Evolutionary conservation across 2,888 invertebrate species (phyloP).

Genomic region (Lasioglossum lativentre): DNA sequence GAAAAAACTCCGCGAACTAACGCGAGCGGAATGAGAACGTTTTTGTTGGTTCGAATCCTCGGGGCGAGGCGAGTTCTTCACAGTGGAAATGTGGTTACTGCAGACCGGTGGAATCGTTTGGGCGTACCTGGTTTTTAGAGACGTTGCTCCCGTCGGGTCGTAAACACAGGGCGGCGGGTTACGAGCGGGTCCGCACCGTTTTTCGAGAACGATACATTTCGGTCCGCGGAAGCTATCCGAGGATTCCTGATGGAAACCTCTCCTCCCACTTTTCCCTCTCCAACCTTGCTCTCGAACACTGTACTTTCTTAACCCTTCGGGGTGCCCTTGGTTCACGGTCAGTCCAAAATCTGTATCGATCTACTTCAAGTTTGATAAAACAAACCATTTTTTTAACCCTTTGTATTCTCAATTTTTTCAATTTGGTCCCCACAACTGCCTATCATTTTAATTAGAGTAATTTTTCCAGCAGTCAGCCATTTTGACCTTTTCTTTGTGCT

Average conservation of each 20-base stretch:
- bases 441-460: too few relatives aligned
- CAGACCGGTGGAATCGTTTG: conserved; percentile 72
- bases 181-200: conserved; percentile 69
- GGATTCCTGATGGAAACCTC: conserved; percentile 58
- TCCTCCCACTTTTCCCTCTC: conserved; percentile 20
- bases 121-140: conserved; percentile 77
- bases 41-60: conserved; percentile 30
- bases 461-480: too few relatives aligned
- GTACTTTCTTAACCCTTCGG: background rate
- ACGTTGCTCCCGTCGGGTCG: conserved; percentile 78
- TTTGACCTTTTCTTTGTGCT: too few relatives aligned
- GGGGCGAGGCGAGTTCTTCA: conserved; percentile 56
- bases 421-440: background rate
- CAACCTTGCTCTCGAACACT: background rate
- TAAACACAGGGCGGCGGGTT: conserved; percentile 78
- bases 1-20: conserved; percentile 49
- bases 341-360: background rate
- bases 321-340: background rate
- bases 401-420: background rate
- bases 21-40: conserved; percentile 51
- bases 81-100: conserved; percentile 70
- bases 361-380: background rate
- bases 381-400: background rate
- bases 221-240: conserved; percentile 70
- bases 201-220: conserved; percentile 72